phyloP scores from a whole-genome alignment of 2,113 vertebrate species.

The Nasalis larvatus region DNA sequence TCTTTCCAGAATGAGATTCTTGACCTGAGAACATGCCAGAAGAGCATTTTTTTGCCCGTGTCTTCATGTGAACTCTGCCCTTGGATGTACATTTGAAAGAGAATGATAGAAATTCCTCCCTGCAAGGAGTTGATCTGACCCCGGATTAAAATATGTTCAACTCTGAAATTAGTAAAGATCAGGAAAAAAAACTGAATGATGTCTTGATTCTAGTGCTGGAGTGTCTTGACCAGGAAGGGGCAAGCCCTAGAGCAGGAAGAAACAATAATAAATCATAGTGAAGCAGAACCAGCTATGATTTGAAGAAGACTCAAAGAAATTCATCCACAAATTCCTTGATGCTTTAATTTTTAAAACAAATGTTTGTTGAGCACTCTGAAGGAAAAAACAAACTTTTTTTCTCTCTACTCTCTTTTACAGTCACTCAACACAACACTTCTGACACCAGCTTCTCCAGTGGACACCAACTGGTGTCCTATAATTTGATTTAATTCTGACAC shows the following conservation, averaged over 20 bases:
- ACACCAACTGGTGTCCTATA: not conserved
- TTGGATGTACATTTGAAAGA: slow-evolving; percentile 53
- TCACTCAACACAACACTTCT: not conserved
- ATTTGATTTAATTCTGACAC: not conserved
- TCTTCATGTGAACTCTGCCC: slow-evolving; percentile 52
- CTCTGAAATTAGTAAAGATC: slow-evolving; percentile 30
- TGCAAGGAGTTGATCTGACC: slow-evolving; percentile 36
- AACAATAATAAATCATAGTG: not conserved
- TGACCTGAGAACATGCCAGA: slow-evolving; percentile 17
- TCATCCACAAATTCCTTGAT: not conserved
- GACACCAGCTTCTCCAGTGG: not conserved
- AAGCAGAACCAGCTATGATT: not conserved
- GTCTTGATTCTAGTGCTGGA: not conserved
- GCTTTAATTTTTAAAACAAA: not conserved
- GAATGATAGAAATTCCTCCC: slow-evolving; percentile 40
- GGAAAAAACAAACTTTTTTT: not conserved
- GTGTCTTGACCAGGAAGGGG: not conserved
- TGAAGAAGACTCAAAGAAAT: not conserved
- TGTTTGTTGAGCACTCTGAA: not conserved
- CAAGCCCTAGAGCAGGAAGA: not conserved
- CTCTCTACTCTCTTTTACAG: not conserved
- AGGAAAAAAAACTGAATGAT: not conserved
- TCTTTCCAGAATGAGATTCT: slow-evolving; percentile 29
- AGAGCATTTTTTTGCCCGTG: slow-evolving; percentile 6
- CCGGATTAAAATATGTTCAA: slow-evolving; percentile 54